Base-by-base conservation (phyloP, 92 coral and sea anemone species). In the Zoanthus gigantus region DNA sequence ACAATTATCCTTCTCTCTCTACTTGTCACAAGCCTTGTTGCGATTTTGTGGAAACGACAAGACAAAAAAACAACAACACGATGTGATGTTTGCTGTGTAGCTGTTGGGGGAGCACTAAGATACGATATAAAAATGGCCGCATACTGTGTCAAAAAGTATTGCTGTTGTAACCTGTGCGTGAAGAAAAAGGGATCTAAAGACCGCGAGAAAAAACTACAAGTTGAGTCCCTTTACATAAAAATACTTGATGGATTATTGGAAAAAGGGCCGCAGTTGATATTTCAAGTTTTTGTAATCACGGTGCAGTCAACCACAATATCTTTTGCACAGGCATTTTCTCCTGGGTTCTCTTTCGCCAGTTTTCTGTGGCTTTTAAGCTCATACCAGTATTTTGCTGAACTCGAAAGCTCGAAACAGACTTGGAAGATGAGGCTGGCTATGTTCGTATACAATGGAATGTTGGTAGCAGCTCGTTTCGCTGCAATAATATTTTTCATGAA, bases 381-480 rank as follows among this genome's bases (percentile, higher is more conserved):
- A 23, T 81, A 81, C 44, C 85, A 81, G 45, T 81, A 81, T 32
- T 66, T 66, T 48, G 85, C 85, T 9, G 85, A 81, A 71, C 74
- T 81, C 63, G 85, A 81, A 68, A 81, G 85, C 74, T 2, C 75
- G 2, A 81, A 81, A 58, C 85, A 81, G 66, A 81, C 85, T 1
- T 81, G 85, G 85, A 81, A 81, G 7, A 81, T 81, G 85, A 74
- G 85, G 46, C 17, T 81, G 2, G 18, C 46, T 13, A 81, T 81
- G 85, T 66, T 81, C 28, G 12, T 81, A 23, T 81, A 65, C 85
- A 81, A 81, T 14, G 65, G 58, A 2, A 63, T 73, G 29, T 46
- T 81, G 61, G 85, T 81, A 0, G 85, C 85, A 17, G 57, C 85
- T 81, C 85, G 85, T 37, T 81, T 81, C 45, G 85, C 58, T 44